Evolutionary conservation across 1,140 invertebrate genomes (phyloP), one percentile per base, ranked within the genome.

Genomic region (Spodoptera litura): DNA sequence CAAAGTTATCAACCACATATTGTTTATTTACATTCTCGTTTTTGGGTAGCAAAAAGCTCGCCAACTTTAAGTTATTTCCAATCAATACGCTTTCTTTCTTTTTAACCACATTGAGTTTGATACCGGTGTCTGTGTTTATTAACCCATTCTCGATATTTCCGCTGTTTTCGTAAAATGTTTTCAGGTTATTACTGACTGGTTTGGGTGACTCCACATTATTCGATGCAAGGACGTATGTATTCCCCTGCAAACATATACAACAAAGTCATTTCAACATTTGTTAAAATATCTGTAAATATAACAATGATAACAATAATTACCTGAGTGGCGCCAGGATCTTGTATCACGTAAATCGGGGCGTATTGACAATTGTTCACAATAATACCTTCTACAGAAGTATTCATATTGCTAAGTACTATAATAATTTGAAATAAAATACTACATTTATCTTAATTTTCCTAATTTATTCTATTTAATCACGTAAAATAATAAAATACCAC

Each of bases 91-190:
- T 56, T 9, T 77, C 74, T 68, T 68, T 77, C 38, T 64, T 76
- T 35, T 68, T 66, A 12, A 56, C 25, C 9, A 11, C 52, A 35
- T 51, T 44, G 10, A 53, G 59, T 44, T 38, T 66, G 4, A 52
- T 15, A 31, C 51, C 31, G 35, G 25, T 61, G 0, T 56, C 61
- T 20, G 61, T 49, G 51, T 68, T 77, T 12, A 77, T 35, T 68
- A 93, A 83, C 86, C 88, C 89, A 86, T 87, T 89, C 83, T 91
- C 93, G 51, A 94, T 82, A 85, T 91, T 92, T 76, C 91, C 93
- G 88, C 91, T 94, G 86, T 89, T 94, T 89, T 94, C 93, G 81
- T 94, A 94, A 84, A 93, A 94, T 79, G 81, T 87, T 86, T 93
- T 93, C 75, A 94, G 88, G 83, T 88, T 93, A 83, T 90, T 87